These are phyloP conservation scores for Pituophis catenifer DNA, from an alignment of 2,113 vertebrate genomes.

Conservation along the genomic window DNA sequence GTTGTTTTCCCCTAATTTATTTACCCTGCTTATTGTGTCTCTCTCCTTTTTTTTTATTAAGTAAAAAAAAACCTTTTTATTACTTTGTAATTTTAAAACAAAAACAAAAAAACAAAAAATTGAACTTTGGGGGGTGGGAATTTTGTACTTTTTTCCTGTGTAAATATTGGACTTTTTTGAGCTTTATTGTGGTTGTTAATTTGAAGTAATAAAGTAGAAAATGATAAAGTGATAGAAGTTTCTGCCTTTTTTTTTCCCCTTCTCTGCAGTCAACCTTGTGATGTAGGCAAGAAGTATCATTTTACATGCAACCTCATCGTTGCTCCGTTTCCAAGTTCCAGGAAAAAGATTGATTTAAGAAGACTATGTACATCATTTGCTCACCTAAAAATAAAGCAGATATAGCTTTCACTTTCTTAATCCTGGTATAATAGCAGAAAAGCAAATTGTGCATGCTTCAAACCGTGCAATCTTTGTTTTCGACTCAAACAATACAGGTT, in stretches of 20 bases:
- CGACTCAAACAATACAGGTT: neutral
- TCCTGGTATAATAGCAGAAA: slow-evolving; percentile 17
- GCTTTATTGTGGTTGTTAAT: slow-evolving; percentile 87
- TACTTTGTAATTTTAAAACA: slow-evolving; percentile 84
- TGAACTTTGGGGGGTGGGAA: slow-evolving; percentile 78
- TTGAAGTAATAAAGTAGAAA: slow-evolving; percentile 89
- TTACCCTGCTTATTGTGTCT: slow-evolving; percentile 61
- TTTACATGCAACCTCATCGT: neutral
- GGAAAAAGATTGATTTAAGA: slow-evolving; percentile 40
- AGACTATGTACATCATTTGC: slow-evolving; percentile 17
- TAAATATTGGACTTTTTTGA: slow-evolving; percentile 87
- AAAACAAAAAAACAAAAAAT: slow-evolving; percentile 73
- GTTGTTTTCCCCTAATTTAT: slow-evolving; percentile 71
- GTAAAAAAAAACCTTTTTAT: slow-evolving; percentile 79
- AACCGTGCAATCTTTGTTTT: neutral
- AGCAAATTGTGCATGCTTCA: slow-evolving; percentile 26
- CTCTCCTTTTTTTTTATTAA: slow-evolving; percentile 76
- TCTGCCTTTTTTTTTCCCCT: slow-evolving; percentile 45
- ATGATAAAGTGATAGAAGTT: slow-evolving; percentile 71
- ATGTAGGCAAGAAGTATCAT: neutral
- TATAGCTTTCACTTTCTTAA: slow-evolving; percentile 21
- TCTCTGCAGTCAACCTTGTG: neutral
- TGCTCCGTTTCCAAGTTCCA: slow-evolving; percentile 44
- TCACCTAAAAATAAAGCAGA: slow-evolving; percentile 49
- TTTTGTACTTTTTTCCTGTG: slow-evolving; percentile 89